Conservation (phyloP, 2,888 invertebrate genomes). For the Mythimna ferrago region DNA sequence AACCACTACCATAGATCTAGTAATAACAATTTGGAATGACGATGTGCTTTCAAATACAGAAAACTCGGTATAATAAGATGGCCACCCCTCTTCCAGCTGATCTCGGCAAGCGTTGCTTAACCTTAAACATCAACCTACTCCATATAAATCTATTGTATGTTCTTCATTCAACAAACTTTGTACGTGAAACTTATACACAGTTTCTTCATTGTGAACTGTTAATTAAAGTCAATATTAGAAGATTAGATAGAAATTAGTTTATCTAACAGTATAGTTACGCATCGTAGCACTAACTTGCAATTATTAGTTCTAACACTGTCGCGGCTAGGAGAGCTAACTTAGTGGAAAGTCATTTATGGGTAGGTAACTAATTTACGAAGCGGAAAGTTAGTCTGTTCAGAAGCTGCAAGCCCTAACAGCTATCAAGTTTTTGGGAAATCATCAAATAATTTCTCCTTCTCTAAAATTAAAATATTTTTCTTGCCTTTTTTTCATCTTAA, state of each 20-base stretch:
- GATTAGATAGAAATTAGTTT: background rate
- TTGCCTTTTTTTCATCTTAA: no score
- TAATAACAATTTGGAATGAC: no score
- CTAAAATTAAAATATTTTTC: no score
- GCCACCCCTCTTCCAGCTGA: no score
- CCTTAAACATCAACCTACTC: no score
- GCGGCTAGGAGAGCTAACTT: background rate
- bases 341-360: background rate
- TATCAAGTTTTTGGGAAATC: no score
- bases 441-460: no score
- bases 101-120: no score
- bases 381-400: background rate
- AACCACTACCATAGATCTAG: no score
- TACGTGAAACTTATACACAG: slow-evolving; percentile 10
- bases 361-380: background rate
- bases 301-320: background rate
- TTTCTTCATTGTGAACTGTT: slow-evolving; percentile 8
- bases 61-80: no score
- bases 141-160: no score
- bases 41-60: no score
- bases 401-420: background rate
- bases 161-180: slow-evolving; percentile 5
- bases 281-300: background rate
- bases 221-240: slow-evolving; percentile 22
- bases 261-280: background rate